Conservation (phyloP, 2,113 vertebrate genomes). For the Turnix velox region DNA sequence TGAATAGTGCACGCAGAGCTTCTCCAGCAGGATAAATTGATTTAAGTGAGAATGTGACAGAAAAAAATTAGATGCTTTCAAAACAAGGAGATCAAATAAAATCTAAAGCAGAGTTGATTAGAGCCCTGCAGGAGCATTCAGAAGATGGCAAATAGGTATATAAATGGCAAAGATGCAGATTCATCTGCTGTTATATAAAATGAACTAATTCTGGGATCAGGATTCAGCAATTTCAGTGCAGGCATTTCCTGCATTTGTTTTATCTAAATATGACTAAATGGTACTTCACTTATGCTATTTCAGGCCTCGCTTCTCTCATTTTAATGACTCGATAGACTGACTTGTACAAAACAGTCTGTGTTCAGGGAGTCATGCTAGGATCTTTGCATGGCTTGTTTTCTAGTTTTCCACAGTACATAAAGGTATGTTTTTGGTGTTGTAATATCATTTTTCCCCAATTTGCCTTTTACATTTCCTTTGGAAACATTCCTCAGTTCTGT, state of each 20-base stretch:
- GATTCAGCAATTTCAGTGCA: conserved; percentile 32
- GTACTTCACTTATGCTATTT: conserved; percentile 30
- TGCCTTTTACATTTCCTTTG: background rate
- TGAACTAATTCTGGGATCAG: conserved; percentile 6
- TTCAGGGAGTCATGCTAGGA: background rate
- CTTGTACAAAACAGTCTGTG: background rate
- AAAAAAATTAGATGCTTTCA: background rate
- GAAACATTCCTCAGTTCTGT: background rate
- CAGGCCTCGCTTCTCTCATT: conserved; percentile 7
- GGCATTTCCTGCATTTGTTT: conserved; percentile 39
- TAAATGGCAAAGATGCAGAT: background rate
- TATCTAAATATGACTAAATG: background rate
- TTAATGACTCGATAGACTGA: background rate
- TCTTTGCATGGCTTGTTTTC: background rate
- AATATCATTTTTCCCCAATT: background rate
- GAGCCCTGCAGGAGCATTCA: background rate
- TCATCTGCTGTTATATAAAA: conserved; percentile 3
- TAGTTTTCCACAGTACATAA: background rate
- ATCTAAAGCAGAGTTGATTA: background rate
- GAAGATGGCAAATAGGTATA: background rate
- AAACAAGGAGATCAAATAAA: conserved; percentile 8
- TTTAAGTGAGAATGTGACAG: conserved; percentile 1
- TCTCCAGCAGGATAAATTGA: background rate
- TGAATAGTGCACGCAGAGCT: background rate
- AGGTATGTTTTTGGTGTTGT: background rate